phyloP scores from a whole-genome alignment of 2,888 invertebrate species.

The Pomacea canaliculata region DNA sequence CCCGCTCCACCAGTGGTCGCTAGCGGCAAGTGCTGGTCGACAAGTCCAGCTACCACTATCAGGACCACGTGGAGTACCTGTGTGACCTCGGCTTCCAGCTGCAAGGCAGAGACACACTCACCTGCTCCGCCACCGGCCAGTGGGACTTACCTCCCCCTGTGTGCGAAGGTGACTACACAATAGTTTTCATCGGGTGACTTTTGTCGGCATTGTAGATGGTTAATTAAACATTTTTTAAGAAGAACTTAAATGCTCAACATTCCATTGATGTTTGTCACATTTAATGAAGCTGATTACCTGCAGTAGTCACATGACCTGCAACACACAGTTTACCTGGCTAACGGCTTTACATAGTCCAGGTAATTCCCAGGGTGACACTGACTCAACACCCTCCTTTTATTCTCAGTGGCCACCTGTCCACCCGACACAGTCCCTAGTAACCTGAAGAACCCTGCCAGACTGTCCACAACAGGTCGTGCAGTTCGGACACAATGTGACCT shows the following conservation, averaged over 20 bases:
- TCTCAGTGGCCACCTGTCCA: slow-evolving; percentile 41
- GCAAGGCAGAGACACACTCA: slow-evolving; percentile 86
- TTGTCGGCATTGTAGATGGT: not conserved
- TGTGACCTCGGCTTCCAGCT: slow-evolving; percentile 94
- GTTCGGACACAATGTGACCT: slow-evolving; percentile 39
- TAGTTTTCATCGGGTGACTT: not conserved
- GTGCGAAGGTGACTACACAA: slow-evolving; percentile 84
- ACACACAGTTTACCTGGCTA: too few relatives aligned
- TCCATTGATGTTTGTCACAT: too few relatives aligned
- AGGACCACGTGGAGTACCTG: slow-evolving; percentile 85
- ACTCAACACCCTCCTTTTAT: too few relatives aligned
- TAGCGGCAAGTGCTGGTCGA: slow-evolving; percentile 38
- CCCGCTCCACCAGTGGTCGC: slow-evolving; percentile 29
- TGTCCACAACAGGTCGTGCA: slow-evolving; percentile 29
- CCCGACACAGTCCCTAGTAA: slow-evolving; percentile 27
- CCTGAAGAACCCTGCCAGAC: slow-evolving; percentile 25
- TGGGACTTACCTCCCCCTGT: slow-evolving; percentile 96
- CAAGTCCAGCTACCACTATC: slow-evolving; percentile 63
- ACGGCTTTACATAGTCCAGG: too few relatives aligned
- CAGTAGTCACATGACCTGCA: too few relatives aligned
- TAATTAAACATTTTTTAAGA: too few relatives aligned
- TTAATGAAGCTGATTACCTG: too few relatives aligned
- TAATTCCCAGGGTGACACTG: too few relatives aligned
- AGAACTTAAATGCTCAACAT: too few relatives aligned
- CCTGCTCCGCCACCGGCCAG: slow-evolving; percentile 88